Evolutionary conservation across 2,797 vertebrate genomes (phyloP).

Genomic region (Hirundo rustica): DNA sequence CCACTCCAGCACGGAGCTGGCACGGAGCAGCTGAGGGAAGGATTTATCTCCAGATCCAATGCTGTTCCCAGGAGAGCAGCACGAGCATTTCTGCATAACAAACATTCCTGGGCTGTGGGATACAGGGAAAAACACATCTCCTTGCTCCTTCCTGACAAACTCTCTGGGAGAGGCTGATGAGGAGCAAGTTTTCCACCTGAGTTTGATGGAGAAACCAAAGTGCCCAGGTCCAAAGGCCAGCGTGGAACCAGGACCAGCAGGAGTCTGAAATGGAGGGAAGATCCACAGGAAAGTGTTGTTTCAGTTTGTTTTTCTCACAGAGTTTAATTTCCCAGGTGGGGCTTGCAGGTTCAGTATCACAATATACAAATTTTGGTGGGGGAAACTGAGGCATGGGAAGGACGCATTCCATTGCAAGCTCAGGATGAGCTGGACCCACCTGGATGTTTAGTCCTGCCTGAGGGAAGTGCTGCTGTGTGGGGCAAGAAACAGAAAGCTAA

Average conservation of each 20-base stretch:
- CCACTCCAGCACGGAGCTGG: not conserved
- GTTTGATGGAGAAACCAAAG: not conserved
- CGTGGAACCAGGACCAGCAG: accelerated
- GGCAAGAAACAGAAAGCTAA: not conserved
- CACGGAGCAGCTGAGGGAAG: slow-evolving; percentile 16
- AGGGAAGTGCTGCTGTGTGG: not conserved
- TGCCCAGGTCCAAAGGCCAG: accelerated
- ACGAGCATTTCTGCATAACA: not conserved
- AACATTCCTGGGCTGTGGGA: not conserved
- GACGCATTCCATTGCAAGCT: not conserved
- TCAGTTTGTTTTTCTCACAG: accelerated
- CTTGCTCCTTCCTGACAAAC: not conserved
- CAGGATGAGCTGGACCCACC: not conserved
- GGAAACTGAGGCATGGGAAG: not conserved
- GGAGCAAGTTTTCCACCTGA: not conserved
- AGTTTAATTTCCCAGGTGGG: not conserved
- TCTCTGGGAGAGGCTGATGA: not conserved
- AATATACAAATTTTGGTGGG: accelerated
- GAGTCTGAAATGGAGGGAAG: not conserved
- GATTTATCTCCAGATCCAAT: slow-evolving; percentile 30
- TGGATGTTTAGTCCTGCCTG: not conserved
- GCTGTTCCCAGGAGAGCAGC: not conserved
- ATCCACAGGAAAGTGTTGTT: not conserved
- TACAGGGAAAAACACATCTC: not conserved
- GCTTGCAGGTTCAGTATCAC: not conserved